Evolutionary conservation across 2,888 invertebrate genomes (phyloP), one percentile per base, ranked within the genome.

Genomic region (Neuroscelio doddi): DNA sequence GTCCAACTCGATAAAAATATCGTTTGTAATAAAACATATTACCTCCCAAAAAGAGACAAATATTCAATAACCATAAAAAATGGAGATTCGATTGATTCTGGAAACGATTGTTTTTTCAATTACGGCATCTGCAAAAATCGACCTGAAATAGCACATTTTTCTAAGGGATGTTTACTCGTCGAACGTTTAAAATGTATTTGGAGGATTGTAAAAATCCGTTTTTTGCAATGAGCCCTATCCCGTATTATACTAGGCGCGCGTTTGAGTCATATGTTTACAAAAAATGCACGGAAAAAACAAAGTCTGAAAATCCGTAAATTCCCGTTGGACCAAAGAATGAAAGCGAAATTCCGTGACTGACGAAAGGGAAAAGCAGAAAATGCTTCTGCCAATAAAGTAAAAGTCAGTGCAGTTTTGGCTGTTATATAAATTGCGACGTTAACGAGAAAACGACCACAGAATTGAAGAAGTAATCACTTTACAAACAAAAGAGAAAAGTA

Each of bases 251-350:
- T 38, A 38, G 12, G 38, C 38, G 38, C 38, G 38, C 38, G 38
- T 38, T 38, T 38, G 38, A 38, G 38, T 38, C 38, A 38, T 16
- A 17, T 17, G 14, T 1, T 34, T 34, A 59, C 53, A 47, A 63
- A 50, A n/a, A 38, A 17, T 38, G 17, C 38, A 38, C 38, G 50
- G 44, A 58, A 58, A 65, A 61, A 56, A 41, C 10, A 53, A 49
- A 46, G 50, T 57, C 42, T 57, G 45, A 57, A 46, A 55, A 49
- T 27, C 29, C 39, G 41, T 55, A 44, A 50, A 58, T 61, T 68
- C 55, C 51, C 52, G 58, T 64, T 64, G 58, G 58, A 64, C 64
- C 63, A 57, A 66, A 65, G 45, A 45, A 17, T 15, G 29, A 55
- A 58, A 56, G 38, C 42, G 32, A 39, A 59, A 50, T 26, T 50